Percentiles rank a stretch among this genome's conserved stretches.
Conservation (phyloP, 2,113 vertebrate genomes). For the Xyliphius kryptos region DNA sequence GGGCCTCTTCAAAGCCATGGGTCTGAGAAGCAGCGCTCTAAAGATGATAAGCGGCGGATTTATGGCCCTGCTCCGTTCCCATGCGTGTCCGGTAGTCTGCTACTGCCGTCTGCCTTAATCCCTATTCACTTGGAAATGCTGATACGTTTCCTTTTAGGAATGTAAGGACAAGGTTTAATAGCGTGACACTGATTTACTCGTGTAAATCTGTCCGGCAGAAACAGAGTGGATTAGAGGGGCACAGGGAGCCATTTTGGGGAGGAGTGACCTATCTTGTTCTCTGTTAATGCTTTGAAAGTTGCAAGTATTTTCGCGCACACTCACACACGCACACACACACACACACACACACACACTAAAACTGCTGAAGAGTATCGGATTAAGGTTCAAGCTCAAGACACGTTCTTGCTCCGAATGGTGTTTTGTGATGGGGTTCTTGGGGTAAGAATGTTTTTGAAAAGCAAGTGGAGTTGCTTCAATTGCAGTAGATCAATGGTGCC, state of each 20-base stretch:
- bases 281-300: constrained; percentile 41
- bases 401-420: too few species aligned
- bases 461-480: too few species aligned
- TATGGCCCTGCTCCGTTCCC: constrained; percentile 61
- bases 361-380: too few species aligned
- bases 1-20: constrained; percentile 65
- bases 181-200: constrained; percentile 64
- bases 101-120: constrained; percentile 61
- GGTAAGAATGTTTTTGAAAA: too few species aligned
- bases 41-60: constrained; percentile 69
- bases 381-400: too few species aligned
- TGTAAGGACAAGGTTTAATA: constrained; percentile 58
- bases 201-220: constrained; percentile 57
- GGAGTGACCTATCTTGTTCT: constrained; percentile 37
- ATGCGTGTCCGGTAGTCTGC: constrained; percentile 62
- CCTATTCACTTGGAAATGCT: constrained; percentile 65
- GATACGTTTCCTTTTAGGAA: constrained; percentile 52
- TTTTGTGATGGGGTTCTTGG: too few species aligned
- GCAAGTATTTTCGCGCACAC: constrained; percentile 29
- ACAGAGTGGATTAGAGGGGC: constrained; percentile 44
- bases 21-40: constrained; percentile 62
- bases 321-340: constrained; percentile 7
- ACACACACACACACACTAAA: too few species aligned
- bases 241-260: constrained; percentile 44
- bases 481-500: too few species aligned